Evolutionary conservation across 2,797 vertebrate genomes (phyloP).

Genomic region (Sebastolobus alascanus): DNA sequence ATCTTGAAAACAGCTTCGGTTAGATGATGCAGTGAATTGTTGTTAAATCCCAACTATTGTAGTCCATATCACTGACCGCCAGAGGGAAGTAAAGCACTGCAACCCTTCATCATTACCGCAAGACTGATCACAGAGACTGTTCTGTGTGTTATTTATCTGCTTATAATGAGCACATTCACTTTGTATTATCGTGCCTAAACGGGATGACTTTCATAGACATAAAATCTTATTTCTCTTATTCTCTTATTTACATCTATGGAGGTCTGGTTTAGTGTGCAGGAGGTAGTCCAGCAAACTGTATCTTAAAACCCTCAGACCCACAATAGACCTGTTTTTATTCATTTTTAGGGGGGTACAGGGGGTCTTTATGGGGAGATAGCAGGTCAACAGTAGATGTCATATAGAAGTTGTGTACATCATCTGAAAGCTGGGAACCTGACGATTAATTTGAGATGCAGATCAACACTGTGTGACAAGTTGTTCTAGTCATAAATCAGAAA

Average conservation of each 20-base stretch:
- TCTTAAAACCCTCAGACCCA: neutral
- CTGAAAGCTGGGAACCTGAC: no score
- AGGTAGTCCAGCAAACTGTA: neutral
- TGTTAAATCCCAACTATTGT: neutral
- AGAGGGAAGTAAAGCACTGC: slow-evolving; percentile 48
- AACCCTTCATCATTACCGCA: neutral
- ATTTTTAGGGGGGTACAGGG: no score
- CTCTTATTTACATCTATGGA: neutral
- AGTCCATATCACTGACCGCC: slow-evolving; percentile 26
- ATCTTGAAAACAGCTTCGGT: neutral
- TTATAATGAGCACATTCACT: neutral
- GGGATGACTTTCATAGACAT: neutral
- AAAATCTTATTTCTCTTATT: neutral
- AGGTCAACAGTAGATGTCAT: no score
- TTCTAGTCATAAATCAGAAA: no score
- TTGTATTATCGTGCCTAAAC: neutral
- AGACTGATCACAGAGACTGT: neutral
- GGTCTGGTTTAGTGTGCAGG: neutral
- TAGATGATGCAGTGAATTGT: neutral
- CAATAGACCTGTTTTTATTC: no score
- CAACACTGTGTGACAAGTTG: no score
- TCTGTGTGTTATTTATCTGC: neutral
- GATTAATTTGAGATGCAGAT: no score
- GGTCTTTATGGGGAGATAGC: no score
- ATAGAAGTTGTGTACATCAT: no score